Evolutionary conservation across 1,140 invertebrate genomes (phyloP), one percentile per base, ranked within the genome.

Genomic region (Dermatophagoides farinae): DNA sequence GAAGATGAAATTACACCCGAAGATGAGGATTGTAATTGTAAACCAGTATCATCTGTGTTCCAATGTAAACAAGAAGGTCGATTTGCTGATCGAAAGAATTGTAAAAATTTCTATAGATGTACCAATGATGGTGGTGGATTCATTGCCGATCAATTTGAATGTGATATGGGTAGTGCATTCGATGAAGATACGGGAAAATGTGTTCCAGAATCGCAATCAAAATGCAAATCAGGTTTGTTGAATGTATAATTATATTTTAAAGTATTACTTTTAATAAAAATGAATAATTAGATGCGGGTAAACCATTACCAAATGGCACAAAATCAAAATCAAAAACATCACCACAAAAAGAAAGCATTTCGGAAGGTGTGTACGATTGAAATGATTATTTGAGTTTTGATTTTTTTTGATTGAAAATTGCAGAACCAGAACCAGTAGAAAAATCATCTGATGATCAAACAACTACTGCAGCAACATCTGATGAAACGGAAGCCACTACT

Each of bases 91-190:
- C n/a, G 10, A 38, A 40, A 18, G 10, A 47, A 50, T 40, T 60
- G 58, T 25, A 18, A 37, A n/a, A 60, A 47, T n/a, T 60, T 23
- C 38, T 60, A 60, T n/a, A 5, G 44, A 39, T 60, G 58, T 41
- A 10, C 43, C 20, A 23, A 11, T 16, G 58, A 60, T 11, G 6
- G 20, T 18, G 38, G 38, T 54, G 58, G 58, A 16, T 60, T 60
- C 23, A 37, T 40, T 52, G 58, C 58, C 39, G 58, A 60, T 43
- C 25, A 40, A 23, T 60, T 49, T 38, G 58, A 60, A 25, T 60
- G 58, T 25, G 58, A 60, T 23, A 50, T 47, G 41, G 58, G 58
- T 4, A 18, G 16, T 18, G 58, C 44, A 18, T 60, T 60, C 25
- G 58, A 60, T 39, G 16, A 31, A 16, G 14, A 6, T 12, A 49